Evolutionary conservation across 2,113 vertebrate genomes (phyloP).

Genomic region (Sphyrna mokarran): DNA sequence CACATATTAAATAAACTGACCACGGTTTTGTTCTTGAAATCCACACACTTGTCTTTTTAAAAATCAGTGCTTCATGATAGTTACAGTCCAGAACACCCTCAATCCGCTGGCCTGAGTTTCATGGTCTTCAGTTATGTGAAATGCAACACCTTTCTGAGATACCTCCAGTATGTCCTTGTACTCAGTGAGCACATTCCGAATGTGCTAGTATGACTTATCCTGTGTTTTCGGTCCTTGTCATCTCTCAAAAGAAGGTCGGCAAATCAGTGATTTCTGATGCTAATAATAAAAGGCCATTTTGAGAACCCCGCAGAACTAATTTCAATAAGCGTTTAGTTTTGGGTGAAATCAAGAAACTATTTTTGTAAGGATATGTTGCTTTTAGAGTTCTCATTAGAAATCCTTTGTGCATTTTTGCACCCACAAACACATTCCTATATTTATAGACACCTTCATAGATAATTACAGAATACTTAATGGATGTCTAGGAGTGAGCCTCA

Average conservation of each 20-base stretch:
- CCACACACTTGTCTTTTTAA: slow-evolving; percentile 23
- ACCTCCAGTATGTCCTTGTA: neutral
- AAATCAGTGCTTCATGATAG: slow-evolving; percentile 14
- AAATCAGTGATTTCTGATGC: neutral
- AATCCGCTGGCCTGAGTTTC: neutral
- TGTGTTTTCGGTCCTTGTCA: neutral
- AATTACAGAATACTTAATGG: neutral
- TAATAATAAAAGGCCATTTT: neutral
- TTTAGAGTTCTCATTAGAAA: neutral
- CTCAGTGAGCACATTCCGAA: neutral
- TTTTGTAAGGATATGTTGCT: neutral
- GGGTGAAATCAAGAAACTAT: neutral
- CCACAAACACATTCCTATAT: neutral
- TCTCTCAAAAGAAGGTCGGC: neutral
- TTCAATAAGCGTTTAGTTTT: neutral
- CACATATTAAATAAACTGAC: slow-evolving; percentile 22
- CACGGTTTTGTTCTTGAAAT: neutral
- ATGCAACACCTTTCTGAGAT: neutral
- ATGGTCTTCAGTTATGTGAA: neutral
- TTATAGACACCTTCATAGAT: neutral
- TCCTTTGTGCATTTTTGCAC: neutral
- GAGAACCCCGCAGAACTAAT: neutral
- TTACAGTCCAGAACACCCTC: slow-evolving; percentile 7
- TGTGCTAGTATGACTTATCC: neutral
- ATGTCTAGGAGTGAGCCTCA: neutral